phyloP scores from a whole-genome alignment of 2,797 vertebrate genomes.

The Amblyopsis hoosieri region DNA sequence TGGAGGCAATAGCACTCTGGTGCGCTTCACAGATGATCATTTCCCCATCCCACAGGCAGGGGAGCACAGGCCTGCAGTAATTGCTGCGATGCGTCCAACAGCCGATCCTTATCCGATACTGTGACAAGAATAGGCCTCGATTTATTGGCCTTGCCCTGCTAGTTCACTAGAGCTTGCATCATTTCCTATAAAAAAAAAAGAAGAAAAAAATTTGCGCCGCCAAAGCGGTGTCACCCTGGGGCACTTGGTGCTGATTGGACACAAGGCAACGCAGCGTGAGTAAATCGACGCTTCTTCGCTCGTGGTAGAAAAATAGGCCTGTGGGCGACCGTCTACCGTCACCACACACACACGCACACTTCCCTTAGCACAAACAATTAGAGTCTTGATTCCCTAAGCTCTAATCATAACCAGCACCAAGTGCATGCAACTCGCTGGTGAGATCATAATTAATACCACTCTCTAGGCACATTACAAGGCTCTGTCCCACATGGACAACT shows the following conservation, averaged over 20 bases:
- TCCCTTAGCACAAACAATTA: conserved; percentile 77
- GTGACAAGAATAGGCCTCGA: conserved; percentile 70
- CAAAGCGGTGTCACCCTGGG: conserved; percentile 69
- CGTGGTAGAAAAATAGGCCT: conserved; percentile 66
- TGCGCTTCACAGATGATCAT: conserved; percentile 75
- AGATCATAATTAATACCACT: conserved; percentile 84
- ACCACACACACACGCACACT: conserved; percentile 27
- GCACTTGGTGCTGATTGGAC: conserved; percentile 72
- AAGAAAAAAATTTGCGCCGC: conserved; percentile 44
- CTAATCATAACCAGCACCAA: conserved; percentile 80
- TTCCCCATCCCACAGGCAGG: conserved; percentile 70
- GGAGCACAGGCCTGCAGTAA: conserved; percentile 64
- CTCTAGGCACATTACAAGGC: conserved; percentile 75
- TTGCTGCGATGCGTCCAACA: conserved; percentile 74
- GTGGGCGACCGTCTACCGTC: conserved; percentile 42
- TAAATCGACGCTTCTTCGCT: conserved; percentile 69
- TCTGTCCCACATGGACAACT: conserved; percentile 63
- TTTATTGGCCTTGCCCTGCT: conserved; percentile 72
- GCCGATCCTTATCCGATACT: conserved; percentile 73
- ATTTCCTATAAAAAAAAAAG: conserved; percentile 72
- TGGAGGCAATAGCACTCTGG: conserved; percentile 66
- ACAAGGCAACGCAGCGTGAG: conserved; percentile 40
- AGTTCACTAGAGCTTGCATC: conserved; percentile 72
- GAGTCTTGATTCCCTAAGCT: conserved; percentile 75
- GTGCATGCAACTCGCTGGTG: conserved; percentile 72